These are phyloP conservation scores for Metaphire vulgaris DNA, from an alignment of 1,140 invertebrate species.

Conservation along the genomic window DNA sequence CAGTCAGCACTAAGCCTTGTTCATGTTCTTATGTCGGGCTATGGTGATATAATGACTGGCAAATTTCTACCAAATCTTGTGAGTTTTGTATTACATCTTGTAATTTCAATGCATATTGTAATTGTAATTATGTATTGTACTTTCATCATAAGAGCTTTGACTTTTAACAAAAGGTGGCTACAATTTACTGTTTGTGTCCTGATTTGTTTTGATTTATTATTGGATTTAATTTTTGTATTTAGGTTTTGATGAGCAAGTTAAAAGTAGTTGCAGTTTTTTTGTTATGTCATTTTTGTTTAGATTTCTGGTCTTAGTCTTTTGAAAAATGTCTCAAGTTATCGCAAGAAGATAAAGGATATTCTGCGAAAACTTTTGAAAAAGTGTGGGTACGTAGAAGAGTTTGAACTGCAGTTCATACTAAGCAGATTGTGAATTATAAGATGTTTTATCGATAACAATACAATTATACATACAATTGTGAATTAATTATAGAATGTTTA, in stretches of 20 bases:
- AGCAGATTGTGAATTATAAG: background rate
- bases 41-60: background rate
- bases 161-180: too few relatives aligned
- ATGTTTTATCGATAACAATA: background rate
- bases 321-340: background rate
- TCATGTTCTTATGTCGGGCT: background rate
- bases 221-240: too few relatives aligned
- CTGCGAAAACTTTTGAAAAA: background rate
- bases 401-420: background rate
- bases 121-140: background rate
- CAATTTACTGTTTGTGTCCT: too few relatives aligned
- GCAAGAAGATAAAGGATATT: background rate
- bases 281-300: too few relatives aligned
- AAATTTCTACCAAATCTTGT: background rate
- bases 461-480: background rate
- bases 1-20: background rate
- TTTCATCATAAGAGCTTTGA: too few relatives aligned
- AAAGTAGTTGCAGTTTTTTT: too few relatives aligned
- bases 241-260: too few relatives aligned
- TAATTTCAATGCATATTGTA: background rate
- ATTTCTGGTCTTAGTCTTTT: background rate
- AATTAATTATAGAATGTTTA: background rate
- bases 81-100: background rate
- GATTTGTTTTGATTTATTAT: too few relatives aligned
- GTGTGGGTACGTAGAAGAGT: background rate